phyloP scores from a whole-genome alignment of 2,888 invertebrate species.

The Eristalis intricaria region DNA sequence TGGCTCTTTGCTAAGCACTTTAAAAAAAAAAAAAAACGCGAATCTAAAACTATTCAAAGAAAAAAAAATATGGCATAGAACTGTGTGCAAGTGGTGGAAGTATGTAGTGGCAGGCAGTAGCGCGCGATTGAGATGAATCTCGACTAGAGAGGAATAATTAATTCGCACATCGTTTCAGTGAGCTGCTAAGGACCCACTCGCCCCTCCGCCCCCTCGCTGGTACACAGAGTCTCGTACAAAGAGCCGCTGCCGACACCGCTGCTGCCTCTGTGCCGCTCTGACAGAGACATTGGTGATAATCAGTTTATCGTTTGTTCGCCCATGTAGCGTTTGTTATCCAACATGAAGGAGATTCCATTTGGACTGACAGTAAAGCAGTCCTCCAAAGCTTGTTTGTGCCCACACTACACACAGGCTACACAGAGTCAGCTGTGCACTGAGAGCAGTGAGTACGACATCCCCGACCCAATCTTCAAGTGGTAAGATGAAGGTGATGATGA shows the following conservation, averaged over 20 bases:
- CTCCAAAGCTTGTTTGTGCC: conserved; percentile 23
- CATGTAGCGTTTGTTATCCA: conserved; percentile 60
- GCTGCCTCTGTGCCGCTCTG: conserved; percentile 14
- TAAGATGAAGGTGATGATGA: conserved; percentile 65
- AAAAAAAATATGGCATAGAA: conserved; percentile 16
- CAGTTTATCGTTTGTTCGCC: conserved; percentile 65
- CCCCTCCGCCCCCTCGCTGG: neutral
- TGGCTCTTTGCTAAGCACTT: conserved; percentile 2
- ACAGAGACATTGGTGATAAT: conserved; percentile 69
- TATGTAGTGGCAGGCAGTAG: conserved; percentile 28
- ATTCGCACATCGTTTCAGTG: conserved; percentile 50
- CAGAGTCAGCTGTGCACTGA: conserved; percentile 7
- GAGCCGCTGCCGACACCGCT: conserved; percentile 13
- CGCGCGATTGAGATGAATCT: conserved; percentile 55
- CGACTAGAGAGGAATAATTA: conserved; percentile 58
- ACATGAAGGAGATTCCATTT: conserved; percentile 55
- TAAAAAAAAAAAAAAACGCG: neutral
- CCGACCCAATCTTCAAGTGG: conserved; percentile 22
- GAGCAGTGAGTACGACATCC: conserved; percentile 5
- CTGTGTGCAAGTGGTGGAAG: conserved; percentile 27
- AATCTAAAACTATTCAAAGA: conserved; percentile 43
- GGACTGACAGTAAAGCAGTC: conserved; percentile 25
- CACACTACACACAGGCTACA: conserved; percentile 14
- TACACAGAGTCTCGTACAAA: conserved; percentile 28
- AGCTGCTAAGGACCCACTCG: neutral